Percentiles rank a stretch among this genome's conserved stretches.
Conservation (phyloP, 2,888 invertebrate genomes). For the Anodontia alba region DNA sequence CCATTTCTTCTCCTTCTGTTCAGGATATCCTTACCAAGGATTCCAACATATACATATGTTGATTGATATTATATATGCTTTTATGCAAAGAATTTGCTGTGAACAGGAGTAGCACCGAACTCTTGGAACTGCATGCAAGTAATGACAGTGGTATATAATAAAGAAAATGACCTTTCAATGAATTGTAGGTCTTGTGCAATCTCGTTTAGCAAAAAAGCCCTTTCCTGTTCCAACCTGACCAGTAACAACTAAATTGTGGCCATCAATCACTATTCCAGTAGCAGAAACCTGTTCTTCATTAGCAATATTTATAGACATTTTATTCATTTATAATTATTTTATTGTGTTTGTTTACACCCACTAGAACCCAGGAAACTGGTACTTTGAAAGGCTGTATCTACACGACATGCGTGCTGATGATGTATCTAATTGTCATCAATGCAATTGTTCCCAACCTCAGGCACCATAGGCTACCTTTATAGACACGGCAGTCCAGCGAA, state of each 20-base stretch:
- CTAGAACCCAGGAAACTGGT: background rate
- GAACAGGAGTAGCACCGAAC: background rate
- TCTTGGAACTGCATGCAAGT: background rate
- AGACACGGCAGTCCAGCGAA: background rate
- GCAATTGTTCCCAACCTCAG: background rate
- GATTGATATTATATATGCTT: background rate
- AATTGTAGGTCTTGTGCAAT: background rate
- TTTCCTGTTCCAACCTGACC: background rate
- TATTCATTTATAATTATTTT: background rate
- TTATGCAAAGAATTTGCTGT: background rate
- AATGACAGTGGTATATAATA: background rate
- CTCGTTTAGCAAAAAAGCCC: background rate
- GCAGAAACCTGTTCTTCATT: background rate
- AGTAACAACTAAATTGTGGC: background rate
- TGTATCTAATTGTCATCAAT: too few relatives aligned
- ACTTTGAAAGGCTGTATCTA: background rate
- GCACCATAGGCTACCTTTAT: background rate
- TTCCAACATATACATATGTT: too few relatives aligned
- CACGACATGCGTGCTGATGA: background rate
- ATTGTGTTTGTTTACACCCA: background rate
- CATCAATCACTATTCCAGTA: background rate
- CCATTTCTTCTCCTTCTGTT: too few relatives aligned
- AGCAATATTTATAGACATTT: background rate
- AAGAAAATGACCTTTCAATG: background rate
- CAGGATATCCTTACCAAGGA: too few relatives aligned